Base-by-base conservation (phyloP, 2,113 vertebrate genomes). In the Lutjanus erythropterus region DNA sequence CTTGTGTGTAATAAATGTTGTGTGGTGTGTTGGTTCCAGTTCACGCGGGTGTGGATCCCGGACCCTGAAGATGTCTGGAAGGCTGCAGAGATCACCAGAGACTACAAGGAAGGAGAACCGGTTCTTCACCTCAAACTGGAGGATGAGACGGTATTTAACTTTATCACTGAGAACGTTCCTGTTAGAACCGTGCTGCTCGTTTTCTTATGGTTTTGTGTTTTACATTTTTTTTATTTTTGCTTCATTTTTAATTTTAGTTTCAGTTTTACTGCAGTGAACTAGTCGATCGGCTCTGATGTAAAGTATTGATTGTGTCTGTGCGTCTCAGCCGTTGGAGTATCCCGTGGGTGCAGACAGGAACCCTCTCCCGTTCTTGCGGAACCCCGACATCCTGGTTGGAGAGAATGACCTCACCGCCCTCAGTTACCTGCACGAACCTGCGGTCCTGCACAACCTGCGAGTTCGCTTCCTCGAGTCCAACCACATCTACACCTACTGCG, bases 381-480 rank as follows among this genome's bases (percentile, higher is more conserved):
- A 99, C 47, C 98, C 98, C 0, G 98, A 99, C 85, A 98, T 99
- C 87, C 91, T 99, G 94, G 97, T 98, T 44, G 97, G 98, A 18
- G 96, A 99, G 91, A 99, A 99, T 18, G 97, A 99, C 95, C 95
- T 94, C 67, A 93, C 91, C 0, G 91, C 93, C n/a, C 88, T 94
- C 53, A 93, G 91, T 15, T 93, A 93, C 84, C 91, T 94, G 10
- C 91, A 93, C 4, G 92, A 93, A 44, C 92, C 92, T 0, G 92
- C 91, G 0, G 92, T 93, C 19, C 90, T 94, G 41, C 91, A n/a
- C n/a, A 94, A 94, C 85, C 89, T 94, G 1, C 33, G 52, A 15
- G 91, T 94, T 8, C 93, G 93, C 11, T 94, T 94, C 82, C 76
- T 92, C 7, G 93, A 94, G 88, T 91, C 91, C 85, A 94, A 92